Conservation (phyloP, 1,140 invertebrate species). For the Drosophila miranda region DNA sequence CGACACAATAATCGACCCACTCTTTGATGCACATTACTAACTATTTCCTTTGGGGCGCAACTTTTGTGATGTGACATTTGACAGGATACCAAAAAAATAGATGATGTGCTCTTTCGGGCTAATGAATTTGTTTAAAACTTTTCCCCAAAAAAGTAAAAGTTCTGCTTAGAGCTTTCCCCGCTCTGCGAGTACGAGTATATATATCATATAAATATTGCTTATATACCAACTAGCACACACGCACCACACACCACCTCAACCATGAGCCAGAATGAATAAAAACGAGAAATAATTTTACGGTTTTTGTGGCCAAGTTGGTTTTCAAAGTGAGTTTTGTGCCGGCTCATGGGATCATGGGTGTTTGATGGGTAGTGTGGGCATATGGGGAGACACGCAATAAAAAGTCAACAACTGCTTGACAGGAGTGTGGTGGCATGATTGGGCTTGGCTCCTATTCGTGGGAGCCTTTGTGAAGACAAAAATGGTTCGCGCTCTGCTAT, state of each 20-base stretch:
- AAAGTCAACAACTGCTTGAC: conserved; percentile 56
- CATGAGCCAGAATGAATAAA: conserved; percentile 33
- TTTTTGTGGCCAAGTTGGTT: conserved; percentile 57
- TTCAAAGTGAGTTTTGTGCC: conserved; percentile 17
- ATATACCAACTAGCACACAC: conserved; percentile 22
- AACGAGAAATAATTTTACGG: conserved; percentile 50
- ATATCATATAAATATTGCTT: conserved; percentile 43
- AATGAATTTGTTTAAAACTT: conserved; percentile 47
- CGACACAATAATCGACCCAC: too few species aligned
- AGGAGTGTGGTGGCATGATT: conserved; percentile 11
- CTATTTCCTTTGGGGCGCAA: conserved; percentile 5
- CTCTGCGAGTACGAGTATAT: neutral
- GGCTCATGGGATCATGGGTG: conserved; percentile 24
- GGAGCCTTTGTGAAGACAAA: conserved; percentile 43
- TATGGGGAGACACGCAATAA: conserved; percentile 54
- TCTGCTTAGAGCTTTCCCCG: conserved; percentile 24
- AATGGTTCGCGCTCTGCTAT: conserved; percentile 49
- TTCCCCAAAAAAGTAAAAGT: conserved; percentile 33
- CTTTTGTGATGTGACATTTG: conserved; percentile 25
- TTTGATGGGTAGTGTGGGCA: neutral
- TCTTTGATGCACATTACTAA: conserved; percentile 7
- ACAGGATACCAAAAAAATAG: conserved; percentile 29
- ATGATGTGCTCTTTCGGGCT: conserved; percentile 35
- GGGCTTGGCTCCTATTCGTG: conserved; percentile 1
- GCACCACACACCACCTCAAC: conserved; percentile 14